Evolutionary conservation across 2,113 vertebrate species (phyloP).

Genomic region (Eretmochelys imbricata): DNA sequence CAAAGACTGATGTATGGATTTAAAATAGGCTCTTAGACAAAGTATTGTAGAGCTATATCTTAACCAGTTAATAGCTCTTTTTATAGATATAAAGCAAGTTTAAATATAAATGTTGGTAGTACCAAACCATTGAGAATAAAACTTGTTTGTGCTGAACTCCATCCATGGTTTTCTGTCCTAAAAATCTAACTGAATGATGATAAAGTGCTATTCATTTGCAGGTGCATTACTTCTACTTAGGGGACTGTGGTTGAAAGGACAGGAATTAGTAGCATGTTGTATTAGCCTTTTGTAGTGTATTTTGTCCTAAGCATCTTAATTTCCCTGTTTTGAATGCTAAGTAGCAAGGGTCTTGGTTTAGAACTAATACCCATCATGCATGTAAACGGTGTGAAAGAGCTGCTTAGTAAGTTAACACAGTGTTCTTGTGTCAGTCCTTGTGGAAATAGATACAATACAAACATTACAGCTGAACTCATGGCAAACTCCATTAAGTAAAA

Average conservation of each 20-base stretch:
- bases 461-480: conserved; percentile 99
- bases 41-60: conserved; percentile 77
- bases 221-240: conserved; percentile 99
- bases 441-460: conserved; percentile 99
- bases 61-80: conserved; percentile 80
- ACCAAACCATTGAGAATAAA: conserved; percentile 85
- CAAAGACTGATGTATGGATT: conserved; percentile 39
- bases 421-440: conserved; percentile 99
- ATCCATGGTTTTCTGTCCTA: conserved; percentile 84
- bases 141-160: conserved; percentile 91
- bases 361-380: conserved; percentile 98
- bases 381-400: conserved; percentile 99
- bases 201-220: conserved; percentile 99
- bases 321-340: conserved; percentile 99
- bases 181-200: conserved; percentile 92
- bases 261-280: conserved; percentile 98
- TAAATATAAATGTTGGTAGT: conserved; percentile 90
- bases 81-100: conserved; percentile 74
- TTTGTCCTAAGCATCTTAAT: conserved; percentile 99
- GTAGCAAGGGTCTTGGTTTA: conserved; percentile 96
- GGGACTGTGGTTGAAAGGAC: conserved; percentile 94
- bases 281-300: conserved; percentile 99
- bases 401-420: conserved; percentile 97
- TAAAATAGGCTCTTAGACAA: conserved; percentile 60
- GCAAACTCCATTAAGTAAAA: conserved; percentile 98